Evolutionary conservation across 2,888 invertebrate genomes (phyloP).

Genomic region (Lampropteryx suffumata): DNA sequence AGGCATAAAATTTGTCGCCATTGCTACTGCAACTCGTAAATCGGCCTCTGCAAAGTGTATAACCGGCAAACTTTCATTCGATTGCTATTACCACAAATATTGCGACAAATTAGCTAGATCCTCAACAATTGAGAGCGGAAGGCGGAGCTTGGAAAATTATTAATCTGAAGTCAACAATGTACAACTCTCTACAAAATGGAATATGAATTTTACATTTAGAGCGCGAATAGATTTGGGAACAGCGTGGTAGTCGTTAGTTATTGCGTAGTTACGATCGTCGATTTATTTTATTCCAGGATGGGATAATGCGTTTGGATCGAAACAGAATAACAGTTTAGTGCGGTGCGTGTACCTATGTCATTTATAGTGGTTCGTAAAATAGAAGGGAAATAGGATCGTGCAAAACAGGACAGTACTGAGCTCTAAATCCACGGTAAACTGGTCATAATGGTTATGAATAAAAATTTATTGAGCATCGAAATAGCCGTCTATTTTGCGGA

Average conservation of each 20-base stretch:
- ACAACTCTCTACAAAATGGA: constrained; percentile 35
- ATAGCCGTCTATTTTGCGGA: constrained; percentile 65
- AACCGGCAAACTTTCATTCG: constrained; percentile 23
- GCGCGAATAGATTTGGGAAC: constrained; percentile 33
- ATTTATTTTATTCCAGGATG: constrained; percentile 30
- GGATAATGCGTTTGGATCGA: constrained; percentile 19
- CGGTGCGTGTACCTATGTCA: constrained; percentile 10
- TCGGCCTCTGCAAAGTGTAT: neutral
- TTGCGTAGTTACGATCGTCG: constrained; percentile 29
- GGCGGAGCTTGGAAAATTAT: constrained; percentile 26
- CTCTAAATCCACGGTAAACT: constrained; percentile 40
- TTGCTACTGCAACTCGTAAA: neutral
- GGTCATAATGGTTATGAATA: constrained; percentile 64
- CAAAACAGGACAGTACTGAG: neutral
- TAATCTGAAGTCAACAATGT: constrained; percentile 38
- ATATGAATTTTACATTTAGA: constrained; percentile 35
- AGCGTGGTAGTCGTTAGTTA: constrained; percentile 37
- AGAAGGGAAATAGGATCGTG: neutral
- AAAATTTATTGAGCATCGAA: constrained; percentile 65
- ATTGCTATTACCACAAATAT: constrained; percentile 23
- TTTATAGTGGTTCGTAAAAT: neutral
- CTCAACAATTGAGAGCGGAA: constrained; percentile 33
- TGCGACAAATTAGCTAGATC: constrained; percentile 28
- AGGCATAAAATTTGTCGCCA: constrained; percentile 25
- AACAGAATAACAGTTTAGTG: constrained; percentile 21